Evolutionary conservation across 2,797 vertebrate species (phyloP), one percentile per base, ranked within the genome.

Genomic region (Avahi laniger): DNA sequence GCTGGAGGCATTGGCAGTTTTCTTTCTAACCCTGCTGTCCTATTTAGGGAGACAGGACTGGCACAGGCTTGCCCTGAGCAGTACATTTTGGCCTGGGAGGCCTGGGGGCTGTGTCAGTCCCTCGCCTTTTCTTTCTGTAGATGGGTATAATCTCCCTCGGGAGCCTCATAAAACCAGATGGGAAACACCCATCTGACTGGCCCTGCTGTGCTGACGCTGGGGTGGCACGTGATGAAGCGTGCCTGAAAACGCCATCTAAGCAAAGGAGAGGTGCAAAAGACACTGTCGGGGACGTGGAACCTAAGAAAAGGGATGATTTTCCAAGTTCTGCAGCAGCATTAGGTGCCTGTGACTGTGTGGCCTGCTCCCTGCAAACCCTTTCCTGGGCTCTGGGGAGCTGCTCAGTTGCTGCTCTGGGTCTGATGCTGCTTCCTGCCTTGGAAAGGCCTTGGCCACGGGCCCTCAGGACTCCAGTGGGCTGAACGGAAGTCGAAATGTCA

Each of bases 241-340:
- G 0, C 20, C 80, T 12, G 38, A 18, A 65, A 65, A 30, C 7
- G 33, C 54, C 6, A 18, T 12, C 76, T 43, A 15, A 57, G 75
- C 41, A 8, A 61, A 54, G 20, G 70, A 67, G 52, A 24, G 48
- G 41, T 73, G 33, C 61, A 89, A 35, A 69, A 48, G 59, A 54
- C 1, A 0, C 3, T 11, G 54, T 26, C 35, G 14, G 80, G n/a
- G 46, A 5, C 13, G 5, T 0, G 11, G 22, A 48, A 7, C 15
- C 35, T 12, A 26, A 59, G 61, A 33, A 88, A 52, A 72, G 52
- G 46, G 26, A 59, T 18, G 65, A 6, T 33, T 52, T 59, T 48
- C 54, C 33, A 2, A 24, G 65, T 15, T 48, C 48, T 17, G 33
- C 5, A 0, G 87, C 17, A n/a, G 57, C 52, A 0, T 24, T 14